Conservation (phyloP, 2,888 invertebrate genomes). For the Oasisia sp. region DNA sequence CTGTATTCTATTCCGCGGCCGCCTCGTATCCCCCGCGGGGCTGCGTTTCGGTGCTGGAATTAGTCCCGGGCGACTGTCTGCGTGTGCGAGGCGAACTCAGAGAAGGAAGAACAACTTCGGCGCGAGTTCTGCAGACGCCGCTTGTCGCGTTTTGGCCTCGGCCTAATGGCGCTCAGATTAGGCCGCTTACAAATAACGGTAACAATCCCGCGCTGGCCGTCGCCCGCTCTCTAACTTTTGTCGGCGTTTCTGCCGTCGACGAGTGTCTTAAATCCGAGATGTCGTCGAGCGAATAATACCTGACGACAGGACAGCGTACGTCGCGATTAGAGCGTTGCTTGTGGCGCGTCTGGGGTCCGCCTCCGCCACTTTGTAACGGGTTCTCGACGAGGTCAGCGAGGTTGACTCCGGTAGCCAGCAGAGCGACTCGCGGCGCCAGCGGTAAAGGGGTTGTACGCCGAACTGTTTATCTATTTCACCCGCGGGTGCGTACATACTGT, state of each 20-base stretch:
- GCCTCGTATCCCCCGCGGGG: not conserved
- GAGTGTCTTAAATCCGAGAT: not conserved
- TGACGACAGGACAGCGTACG: not conserved
- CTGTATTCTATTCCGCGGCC: not conserved
- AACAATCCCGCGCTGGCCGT: not conserved
- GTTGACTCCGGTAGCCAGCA: conserved; percentile 17
- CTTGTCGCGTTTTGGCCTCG: not conserved
- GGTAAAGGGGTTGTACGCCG: conserved; percentile 3
- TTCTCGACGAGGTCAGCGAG: not conserved
- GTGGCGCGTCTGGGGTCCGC: not conserved
- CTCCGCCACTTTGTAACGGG: conserved; percentile 3
- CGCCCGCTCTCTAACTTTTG: not conserved
- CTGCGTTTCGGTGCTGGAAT: conserved; percentile 4
- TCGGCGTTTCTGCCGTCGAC: not conserved
- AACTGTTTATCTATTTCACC: conserved; percentile 17
- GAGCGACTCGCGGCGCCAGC: conserved; percentile 3
- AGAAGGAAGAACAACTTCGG: conserved; percentile 17
- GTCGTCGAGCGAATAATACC: not conserved
- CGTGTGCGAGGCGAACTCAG: not conserved
- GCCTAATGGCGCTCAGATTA: not conserved
- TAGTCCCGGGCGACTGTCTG: conserved; percentile 12
- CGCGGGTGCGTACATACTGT: not conserved
- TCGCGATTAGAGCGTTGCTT: not conserved
- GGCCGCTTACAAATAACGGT: not conserved
- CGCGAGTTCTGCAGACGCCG: not conserved